These are phyloP conservation scores for Macrophya alboannulata DNA, from an alignment of 2,888 invertebrate species.

Conservation along the genomic window DNA sequence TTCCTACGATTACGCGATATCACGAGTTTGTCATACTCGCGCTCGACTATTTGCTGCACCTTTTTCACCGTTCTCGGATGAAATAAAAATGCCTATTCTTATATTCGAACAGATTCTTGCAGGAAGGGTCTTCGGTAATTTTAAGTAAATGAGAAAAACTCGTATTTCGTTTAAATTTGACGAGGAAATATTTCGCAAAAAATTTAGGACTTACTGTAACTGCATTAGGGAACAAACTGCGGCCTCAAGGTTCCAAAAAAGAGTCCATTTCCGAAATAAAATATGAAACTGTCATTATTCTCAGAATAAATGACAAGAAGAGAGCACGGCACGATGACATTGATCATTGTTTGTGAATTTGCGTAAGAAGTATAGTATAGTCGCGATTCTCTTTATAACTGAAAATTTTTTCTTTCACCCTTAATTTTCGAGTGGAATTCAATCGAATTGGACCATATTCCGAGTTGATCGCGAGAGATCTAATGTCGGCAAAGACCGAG, in stretches of 20 bases:
- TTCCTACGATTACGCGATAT: constrained; percentile 8
- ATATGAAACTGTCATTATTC: not conserved
- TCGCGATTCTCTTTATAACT: not conserved
- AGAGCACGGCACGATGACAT: not conserved
- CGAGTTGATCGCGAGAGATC: not conserved
- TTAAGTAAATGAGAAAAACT: too few relatives aligned
- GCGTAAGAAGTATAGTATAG: not conserved
- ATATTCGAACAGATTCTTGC: not conserved
- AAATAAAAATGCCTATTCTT: too few relatives aligned
- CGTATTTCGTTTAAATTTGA: too few relatives aligned
- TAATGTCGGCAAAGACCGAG: not conserved
- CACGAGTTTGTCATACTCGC: not conserved
- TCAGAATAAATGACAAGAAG: not conserved
- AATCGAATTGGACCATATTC: too few relatives aligned
- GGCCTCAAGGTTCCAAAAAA: not conserved
- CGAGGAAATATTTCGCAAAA: too few relatives aligned
- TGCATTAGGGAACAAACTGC: not conserved
- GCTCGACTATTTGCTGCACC: not conserved
- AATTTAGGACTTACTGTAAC: too few relatives aligned
- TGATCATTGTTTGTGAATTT: not conserved
- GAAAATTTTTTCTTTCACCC: not conserved
- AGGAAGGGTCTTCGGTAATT: too few relatives aligned
- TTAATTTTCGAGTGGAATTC: not conserved
- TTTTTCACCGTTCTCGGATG: not conserved
- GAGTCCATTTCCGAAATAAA: not conserved